These are phyloP conservation scores for Noturus placidus DNA, from an alignment of 2,113 vertebrate species.

Conservation along the genomic window DNA sequence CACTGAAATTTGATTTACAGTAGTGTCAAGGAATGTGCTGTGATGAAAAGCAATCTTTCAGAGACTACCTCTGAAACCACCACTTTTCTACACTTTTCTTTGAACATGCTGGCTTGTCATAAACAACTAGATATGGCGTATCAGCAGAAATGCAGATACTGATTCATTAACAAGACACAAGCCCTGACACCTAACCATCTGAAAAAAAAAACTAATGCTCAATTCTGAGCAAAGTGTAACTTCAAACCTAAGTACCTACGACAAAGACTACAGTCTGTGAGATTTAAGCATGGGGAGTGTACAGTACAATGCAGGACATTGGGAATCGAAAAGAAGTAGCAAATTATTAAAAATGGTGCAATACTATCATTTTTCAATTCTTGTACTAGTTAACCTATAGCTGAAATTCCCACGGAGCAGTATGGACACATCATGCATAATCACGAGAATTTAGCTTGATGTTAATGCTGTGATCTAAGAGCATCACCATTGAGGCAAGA, in stretches of 20 bases:
- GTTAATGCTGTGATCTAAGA: neutral
- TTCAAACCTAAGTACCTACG: neutral
- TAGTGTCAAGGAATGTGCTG: conserved; percentile 14
- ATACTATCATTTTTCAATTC: neutral
- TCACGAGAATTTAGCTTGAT: neutral
- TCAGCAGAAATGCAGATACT: conserved; percentile 57
- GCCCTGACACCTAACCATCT: neutral
- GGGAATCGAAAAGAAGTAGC: neutral
- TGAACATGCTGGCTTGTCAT: conserved; percentile 60
- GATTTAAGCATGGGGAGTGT: neutral
- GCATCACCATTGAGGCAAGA: neutral
- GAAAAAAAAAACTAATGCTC: neutral
- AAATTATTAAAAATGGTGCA: neutral
- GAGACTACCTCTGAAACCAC: conserved; percentile 64
- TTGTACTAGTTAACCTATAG: neutral
- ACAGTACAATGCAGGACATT: neutral
- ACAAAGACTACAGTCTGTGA: neutral
- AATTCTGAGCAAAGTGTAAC: neutral
- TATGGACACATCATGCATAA: neutral
- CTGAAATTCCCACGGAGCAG: neutral
- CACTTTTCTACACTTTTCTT: conserved; percentile 63
- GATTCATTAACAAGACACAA: conserved; percentile 64
- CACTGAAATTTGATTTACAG: conserved; percentile 15
- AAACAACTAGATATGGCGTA: conserved; percentile 63
- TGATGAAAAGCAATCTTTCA: conserved; percentile 41